Percentiles rank a stretch among this genome's conserved stretches.
Conservation (phyloP, 2,797 vertebrate species). For the Cephalopachus bancanus region DNA sequence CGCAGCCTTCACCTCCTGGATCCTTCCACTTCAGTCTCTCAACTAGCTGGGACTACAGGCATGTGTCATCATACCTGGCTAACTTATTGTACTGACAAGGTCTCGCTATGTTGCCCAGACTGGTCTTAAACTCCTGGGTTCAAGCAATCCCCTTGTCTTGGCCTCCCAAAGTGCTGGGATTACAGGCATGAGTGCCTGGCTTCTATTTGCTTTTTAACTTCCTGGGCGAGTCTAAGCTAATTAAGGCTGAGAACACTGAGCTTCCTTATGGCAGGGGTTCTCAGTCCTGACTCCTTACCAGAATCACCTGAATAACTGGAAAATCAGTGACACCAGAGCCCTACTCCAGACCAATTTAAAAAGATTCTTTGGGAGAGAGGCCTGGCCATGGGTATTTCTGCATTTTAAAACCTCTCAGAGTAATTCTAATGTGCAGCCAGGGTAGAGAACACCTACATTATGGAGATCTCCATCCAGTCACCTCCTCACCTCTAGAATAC, state of each 20-base stretch:
- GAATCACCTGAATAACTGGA: background rate
- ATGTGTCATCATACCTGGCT: no score
- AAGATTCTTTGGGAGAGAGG: background rate
- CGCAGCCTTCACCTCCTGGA: no score
- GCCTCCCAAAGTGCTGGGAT: no score
- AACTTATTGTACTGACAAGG: no score
- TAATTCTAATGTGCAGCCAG: background rate
- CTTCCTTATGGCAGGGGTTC: background rate
- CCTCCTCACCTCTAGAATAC: background rate
- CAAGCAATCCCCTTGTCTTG: no score
- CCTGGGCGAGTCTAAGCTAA: constrained; percentile 22
- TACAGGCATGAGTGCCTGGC: no score
- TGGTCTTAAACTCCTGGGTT: no score
- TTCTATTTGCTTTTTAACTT: background rate
- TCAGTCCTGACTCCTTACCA: background rate
- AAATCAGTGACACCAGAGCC: background rate
- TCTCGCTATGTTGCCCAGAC: no score
- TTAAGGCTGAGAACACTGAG: background rate
- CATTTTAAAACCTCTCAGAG: background rate
- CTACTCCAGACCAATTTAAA: background rate
- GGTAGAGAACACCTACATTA: background rate
- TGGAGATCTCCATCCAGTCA: background rate
- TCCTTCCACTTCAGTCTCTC: no score
- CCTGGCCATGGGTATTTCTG: background rate
- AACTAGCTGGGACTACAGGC: no score